phyloP scores from a whole-genome alignment of 2,113 vertebrate genomes.

The Conger conger region DNA sequence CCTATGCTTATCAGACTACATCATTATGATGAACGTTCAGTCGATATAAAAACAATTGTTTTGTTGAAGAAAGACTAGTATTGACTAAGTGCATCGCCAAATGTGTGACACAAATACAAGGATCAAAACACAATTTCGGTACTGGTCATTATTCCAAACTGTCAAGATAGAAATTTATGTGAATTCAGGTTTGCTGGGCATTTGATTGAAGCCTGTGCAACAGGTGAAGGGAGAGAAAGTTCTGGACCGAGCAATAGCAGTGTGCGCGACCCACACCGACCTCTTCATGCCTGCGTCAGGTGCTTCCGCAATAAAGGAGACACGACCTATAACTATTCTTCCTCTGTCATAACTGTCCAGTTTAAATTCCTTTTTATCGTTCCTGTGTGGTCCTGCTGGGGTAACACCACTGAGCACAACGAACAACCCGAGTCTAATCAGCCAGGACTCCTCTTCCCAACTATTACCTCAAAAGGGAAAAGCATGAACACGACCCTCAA shows the following conservation, averaged over 20 bases:
- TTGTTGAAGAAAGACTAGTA: neutral
- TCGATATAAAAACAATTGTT: neutral
- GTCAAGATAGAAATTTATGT: neutral
- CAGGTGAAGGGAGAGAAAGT: neutral
- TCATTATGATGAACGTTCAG: slow-evolving; percentile 70
- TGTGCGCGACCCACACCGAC: neutral
- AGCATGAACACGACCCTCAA: slow-evolving; percentile 66
- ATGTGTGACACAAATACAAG: neutral
- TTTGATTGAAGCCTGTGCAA: neutral
- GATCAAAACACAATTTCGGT: neutral
- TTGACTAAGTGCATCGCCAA: too few species aligned
- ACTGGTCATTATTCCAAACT: neutral
- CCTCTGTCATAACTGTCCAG: neutral
- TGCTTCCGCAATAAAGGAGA: slow-evolving; percentile 13
- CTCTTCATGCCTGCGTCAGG: neutral
- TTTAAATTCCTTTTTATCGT: neutral
- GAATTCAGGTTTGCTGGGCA: neutral
- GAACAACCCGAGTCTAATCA: slow-evolving; percentile 55
- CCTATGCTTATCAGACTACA: slow-evolving; percentile 53
- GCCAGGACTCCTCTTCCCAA: slow-evolving; percentile 47
- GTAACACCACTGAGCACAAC: slow-evolving; percentile 29
- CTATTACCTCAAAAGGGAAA: slow-evolving; percentile 67
- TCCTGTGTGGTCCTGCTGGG: slow-evolving; percentile 43
- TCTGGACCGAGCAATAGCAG: slow-evolving; percentile 16
- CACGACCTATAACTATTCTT: slow-evolving; percentile 3